Base-by-base conservation (phyloP, 2,113 vertebrate genomes). In the Calypte anna region DNA sequence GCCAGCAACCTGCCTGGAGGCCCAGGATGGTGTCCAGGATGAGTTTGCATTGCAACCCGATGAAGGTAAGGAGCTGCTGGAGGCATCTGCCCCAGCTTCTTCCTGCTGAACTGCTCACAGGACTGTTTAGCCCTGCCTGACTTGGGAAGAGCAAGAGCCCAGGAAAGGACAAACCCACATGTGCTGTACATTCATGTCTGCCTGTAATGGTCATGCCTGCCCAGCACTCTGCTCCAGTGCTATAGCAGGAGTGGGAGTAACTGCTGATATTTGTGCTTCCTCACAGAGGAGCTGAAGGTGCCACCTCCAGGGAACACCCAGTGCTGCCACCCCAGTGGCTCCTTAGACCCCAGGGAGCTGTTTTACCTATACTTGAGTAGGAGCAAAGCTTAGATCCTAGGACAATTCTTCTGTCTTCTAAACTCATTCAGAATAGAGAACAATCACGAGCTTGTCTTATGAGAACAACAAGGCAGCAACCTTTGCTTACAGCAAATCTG, bases 1-100 rank as follows among this genome's bases (percentile, higher is more conserved):
- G 67, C 99, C 99, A 8, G 99, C 99, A 0, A 99, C 99, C 79
- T 99, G 99, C 88, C 97, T 99, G 12, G 99, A 99, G 94, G 98
- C 98, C 10, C 99, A 99, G 95, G 99, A 99, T 81, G 99, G 99
- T 62, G 98, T 98, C 10, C 98, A 98, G 79, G 99, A 99, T 48
- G 99, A 99, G 92, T 98, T 99, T 91, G 98, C 97, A 25, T 93
- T 99, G 83, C 99, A 99, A 46, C 98, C 98, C 2, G 99, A 99
- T 73, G 99, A 98, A 99, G 99, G 99, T 99, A 98, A 90, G 94
- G 25, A 54, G 19, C 23, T 83, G 57, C 38, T 91, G 63, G 38
- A 91, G 76, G 33, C 25, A 64, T 24, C 74, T 86, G 36, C 18
- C n/a, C 43, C 30, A 36, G 18, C 16, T 85, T 82, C 25, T 67